Conservation (phyloP, 2,888 invertebrate genomes). For the Chaitophorus viminalis region DNA sequence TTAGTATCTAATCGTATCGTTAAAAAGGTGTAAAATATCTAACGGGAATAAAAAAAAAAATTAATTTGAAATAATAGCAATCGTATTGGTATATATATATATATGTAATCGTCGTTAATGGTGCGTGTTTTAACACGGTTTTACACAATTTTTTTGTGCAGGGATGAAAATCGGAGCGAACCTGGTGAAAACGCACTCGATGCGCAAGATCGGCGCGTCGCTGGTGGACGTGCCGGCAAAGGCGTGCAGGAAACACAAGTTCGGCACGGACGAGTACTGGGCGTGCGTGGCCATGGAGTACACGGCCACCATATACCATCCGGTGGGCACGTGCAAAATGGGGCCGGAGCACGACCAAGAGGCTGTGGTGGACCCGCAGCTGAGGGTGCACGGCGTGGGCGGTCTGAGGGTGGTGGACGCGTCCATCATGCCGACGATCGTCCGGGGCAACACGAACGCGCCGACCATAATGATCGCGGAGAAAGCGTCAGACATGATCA, state of each 20-base stretch:
- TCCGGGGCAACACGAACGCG: slow-evolving; percentile 70
- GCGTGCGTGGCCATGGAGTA: slow-evolving; percentile 74
- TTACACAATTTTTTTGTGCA: too few species aligned
- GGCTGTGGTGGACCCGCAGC: slow-evolving; percentile 68
- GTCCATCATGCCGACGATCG: slow-evolving; percentile 75
- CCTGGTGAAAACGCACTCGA: slow-evolving; percentile 73
- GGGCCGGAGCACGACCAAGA: slow-evolving; percentile 66
- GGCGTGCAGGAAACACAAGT: slow-evolving; percentile 70
- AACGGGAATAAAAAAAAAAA: too few species aligned
- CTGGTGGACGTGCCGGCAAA: slow-evolving; percentile 72
- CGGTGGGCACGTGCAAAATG: slow-evolving; percentile 66
- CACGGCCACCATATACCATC: slow-evolving; percentile 78
- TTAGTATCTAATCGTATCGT: too few species aligned
- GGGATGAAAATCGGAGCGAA: slow-evolving; percentile 73
- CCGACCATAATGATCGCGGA: slow-evolving; percentile 72
- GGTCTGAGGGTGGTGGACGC: slow-evolving; percentile 77
- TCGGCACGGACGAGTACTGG: slow-evolving; percentile 76
- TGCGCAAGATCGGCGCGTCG: slow-evolving; percentile 71
- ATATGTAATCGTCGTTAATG: too few species aligned
- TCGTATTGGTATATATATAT: too few species aligned
- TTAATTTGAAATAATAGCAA: too few species aligned
- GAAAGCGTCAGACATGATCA: slow-evolving; percentile 67
- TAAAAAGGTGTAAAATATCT: too few species aligned
- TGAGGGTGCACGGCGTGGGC: slow-evolving; percentile 74
- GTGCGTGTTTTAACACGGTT: not conserved